phyloP scores from a whole-genome alignment of 1,140 invertebrate species.

The Lucilia cuprina region DNA sequence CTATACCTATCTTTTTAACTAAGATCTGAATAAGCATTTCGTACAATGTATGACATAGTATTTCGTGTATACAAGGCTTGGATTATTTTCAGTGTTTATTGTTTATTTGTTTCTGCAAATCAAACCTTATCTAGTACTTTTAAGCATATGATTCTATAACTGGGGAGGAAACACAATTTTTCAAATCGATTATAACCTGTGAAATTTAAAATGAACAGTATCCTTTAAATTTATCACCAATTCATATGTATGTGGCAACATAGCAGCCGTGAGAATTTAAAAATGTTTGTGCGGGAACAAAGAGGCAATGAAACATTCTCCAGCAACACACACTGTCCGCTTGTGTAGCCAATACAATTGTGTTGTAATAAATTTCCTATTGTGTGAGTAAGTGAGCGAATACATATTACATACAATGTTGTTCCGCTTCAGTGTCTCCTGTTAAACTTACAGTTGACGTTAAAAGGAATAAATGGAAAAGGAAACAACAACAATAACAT shows the following conservation, averaged over 20 bases:
- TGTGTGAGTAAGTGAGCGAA: neutral
- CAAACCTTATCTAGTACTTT: too few species aligned
- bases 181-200: too few species aligned
- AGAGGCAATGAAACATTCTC: neutral
- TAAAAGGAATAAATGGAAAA: neutral
- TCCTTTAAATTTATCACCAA: neutral
- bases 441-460: neutral
- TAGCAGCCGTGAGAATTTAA: neutral
- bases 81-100: too few species aligned
- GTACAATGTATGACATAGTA: too few species aligned
- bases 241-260: neutral
- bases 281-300: neutral
- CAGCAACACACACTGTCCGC: neutral
- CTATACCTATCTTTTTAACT: too few species aligned
- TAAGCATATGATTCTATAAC: too few species aligned
- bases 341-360: neutral
- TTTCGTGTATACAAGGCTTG: too few species aligned
- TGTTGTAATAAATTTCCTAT: neutral
- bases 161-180: too few species aligned
- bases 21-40: too few species aligned
- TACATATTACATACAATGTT: neutral
- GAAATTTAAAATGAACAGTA: neutral
- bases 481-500: neutral
- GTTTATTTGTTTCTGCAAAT: too few species aligned
- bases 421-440: neutral